Evolutionary conservation across 2,797 vertebrate species (phyloP).

Genomic region (Allobates femoralis): DNA sequence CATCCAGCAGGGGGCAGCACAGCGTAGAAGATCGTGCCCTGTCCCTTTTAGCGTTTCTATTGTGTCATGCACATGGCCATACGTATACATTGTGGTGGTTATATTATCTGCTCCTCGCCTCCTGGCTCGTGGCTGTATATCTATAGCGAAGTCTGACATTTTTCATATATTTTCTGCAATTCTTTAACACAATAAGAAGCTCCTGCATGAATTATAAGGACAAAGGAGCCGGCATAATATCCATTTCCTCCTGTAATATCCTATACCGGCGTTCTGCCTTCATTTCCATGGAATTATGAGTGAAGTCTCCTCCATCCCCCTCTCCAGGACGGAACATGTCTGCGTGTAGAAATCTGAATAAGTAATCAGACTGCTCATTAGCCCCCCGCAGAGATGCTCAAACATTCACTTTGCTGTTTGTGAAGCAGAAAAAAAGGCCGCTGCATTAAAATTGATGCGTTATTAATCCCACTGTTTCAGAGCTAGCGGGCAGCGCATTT

Average conservation of each 20-base stretch:
- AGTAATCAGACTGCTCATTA: conserved; percentile 96
- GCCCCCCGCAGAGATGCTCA: conserved; percentile 86
- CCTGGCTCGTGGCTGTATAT: background rate
- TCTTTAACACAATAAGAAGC: background rate
- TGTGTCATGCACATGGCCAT: background rate
- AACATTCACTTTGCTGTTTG: conserved; percentile 85
- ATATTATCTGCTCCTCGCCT: background rate
- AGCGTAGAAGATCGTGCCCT: background rate
- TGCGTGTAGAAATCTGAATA: conserved; percentile 79
- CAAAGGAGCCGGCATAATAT: background rate
- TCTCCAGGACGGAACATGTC: conserved; percentile 73
- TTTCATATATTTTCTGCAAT: background rate
- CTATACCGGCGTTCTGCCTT: background rate
- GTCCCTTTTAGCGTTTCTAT: background rate
- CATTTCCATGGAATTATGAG: conserved; percentile 22
- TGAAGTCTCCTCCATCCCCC: conserved; percentile 53
- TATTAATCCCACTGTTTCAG: conserved; percentile 76
- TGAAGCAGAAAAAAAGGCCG: conserved; percentile 74
- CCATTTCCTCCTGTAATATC: background rate
- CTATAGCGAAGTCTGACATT: background rate
- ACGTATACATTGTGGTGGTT: background rate
- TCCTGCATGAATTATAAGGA: background rate
- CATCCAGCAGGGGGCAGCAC: conserved; percentile 13
- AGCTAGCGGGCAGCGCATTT: conserved; percentile 66
- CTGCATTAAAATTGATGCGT: conserved; percentile 80